Percentiles rank a stretch among this genome's conserved stretches.
These are phyloP conservation scores for Phyllopteryx taeniolatus DNA, from an alignment of 2,113 vertebrate genomes.

Conservation along the genomic window DNA sequence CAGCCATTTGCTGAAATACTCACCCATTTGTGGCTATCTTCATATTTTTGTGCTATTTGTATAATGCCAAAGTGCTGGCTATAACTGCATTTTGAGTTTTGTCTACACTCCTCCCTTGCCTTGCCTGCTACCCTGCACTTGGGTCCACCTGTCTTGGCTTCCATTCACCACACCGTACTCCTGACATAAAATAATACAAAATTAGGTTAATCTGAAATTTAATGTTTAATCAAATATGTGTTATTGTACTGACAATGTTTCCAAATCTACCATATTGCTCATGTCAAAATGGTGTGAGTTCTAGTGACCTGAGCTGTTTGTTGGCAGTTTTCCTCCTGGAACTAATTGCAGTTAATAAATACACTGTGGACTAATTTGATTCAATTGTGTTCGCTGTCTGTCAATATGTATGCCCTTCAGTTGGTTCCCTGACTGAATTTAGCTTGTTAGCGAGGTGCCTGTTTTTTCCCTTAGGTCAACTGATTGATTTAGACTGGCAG, in stretches of 20 bases:
- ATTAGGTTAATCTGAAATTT: conserved; percentile 21
- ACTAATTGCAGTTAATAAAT: conserved; percentile 68
- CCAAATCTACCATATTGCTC: conserved; percentile 27
- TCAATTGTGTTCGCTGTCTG: conserved; percentile 64
- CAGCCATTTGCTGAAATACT: no score
- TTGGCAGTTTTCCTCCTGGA: conserved; percentile 48
- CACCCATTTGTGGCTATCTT: no score
- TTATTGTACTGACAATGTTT: conserved; percentile 20
- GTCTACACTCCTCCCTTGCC: not conserved
- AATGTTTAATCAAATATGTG: conserved; percentile 30
- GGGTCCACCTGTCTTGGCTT: not conserved
- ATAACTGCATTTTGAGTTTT: not conserved
- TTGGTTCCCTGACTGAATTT: conserved; percentile 55
- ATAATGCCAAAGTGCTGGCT: no score
- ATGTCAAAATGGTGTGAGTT: conserved; percentile 21
- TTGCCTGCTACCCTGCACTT: not conserved
- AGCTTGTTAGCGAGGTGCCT: conserved; percentile 57
- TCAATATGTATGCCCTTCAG: conserved; percentile 63
- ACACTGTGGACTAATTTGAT: conserved; percentile 65
- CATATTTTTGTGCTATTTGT: no score
- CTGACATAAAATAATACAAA: conserved; percentile 2
- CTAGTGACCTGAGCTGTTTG: conserved; percentile 39
- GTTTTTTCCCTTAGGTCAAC: conserved; percentile 42
- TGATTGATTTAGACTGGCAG: conserved; percentile 40
- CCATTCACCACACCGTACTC: not conserved